These are phyloP conservation scores for Albula goreensis DNA, from an alignment of 2,113 vertebrate genomes.

Conservation along the genomic window DNA sequence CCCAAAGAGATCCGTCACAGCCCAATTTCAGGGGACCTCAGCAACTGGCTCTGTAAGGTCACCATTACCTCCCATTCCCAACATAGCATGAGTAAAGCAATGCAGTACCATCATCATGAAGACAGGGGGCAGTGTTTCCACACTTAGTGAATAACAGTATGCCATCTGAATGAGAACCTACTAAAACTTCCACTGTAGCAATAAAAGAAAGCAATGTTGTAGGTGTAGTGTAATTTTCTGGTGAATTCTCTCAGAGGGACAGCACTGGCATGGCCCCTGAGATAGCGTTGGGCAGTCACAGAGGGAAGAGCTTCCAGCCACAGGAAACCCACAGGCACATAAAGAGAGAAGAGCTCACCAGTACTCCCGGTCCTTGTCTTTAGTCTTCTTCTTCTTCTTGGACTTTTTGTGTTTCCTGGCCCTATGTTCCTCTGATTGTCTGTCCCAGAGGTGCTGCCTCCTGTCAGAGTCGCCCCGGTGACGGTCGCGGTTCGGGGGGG, in stretches of 20 bases:
- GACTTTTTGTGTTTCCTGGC: conserved; percentile 82
- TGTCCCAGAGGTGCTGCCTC: conserved; percentile 46
- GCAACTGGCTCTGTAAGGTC: background rate
- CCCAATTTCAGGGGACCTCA: background rate
- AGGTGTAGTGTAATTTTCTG: too few species aligned
- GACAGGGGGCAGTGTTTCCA: background rate
- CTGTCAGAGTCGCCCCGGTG: conserved; percentile 53
- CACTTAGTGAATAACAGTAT: background rate
- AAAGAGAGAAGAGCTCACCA: conserved; percentile 64
- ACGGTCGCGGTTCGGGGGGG: background rate
- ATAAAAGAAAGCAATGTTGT: too few species aligned
- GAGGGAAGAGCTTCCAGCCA: too few species aligned
- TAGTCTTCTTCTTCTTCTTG: conserved; percentile 91
- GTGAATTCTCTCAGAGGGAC: too few species aligned
- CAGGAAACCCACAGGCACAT: too few species aligned
- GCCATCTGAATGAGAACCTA: too few species aligned
- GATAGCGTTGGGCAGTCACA: too few species aligned
- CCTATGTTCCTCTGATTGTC: conserved; percentile 55
- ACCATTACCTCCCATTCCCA: background rate
- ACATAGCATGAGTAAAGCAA: background rate
- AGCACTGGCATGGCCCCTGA: too few species aligned
- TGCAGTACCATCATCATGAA: background rate
- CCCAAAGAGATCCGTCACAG: background rate
- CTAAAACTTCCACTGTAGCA: too few species aligned
- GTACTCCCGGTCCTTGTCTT: conserved; percentile 78